Base-by-base conservation (phyloP, 2,888 invertebrate species). In the Agonopterix subpropinquella region DNA sequence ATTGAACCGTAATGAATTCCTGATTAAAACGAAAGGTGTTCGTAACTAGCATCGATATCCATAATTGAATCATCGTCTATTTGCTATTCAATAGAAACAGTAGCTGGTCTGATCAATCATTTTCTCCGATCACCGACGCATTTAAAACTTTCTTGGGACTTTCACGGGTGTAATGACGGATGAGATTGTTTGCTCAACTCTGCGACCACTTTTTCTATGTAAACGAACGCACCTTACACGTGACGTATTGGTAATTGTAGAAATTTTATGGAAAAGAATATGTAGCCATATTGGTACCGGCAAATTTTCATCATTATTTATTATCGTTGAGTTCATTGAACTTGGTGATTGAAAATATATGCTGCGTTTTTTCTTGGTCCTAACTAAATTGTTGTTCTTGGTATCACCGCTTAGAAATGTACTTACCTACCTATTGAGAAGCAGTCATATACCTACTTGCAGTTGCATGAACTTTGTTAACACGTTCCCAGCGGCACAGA, bases 51-150 rank as follows among this genome's bases (percentile, higher is more conserved):
- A 37, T 18, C 36, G 28, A 46, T 28, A 28, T 28, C 1, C 46
- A 28, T 67, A 69, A 67, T 70, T 66, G 59, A 64, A 67, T 64
- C 63, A 65, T 67, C 64, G 56, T 52, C 53, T 56, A 60, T 57
- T 58, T 52, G 51, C 54, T 50, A 55, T 60, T 64, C 58, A 61
- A 64, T 53, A 62, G 65, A 63, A 65, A 66, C 72, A 67, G 67
- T 66, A 66, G 65, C 59, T 47, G 58, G 35, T 44, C 56, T 62
- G 67, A 74, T 77, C 70, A 64, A 74, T 77, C 68, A 73, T 73
- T 76, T 70, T 73, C 70, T 63, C 64, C 56, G 52, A 53, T 62
- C 58, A 56, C 50, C 58, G 53, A 55, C 57, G 53, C 28, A 60
- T 62, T 62, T 28, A 28, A 28, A 62, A 67, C 70, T 65, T 72